Percentiles rank a stretch among this genome's conserved stretches.
Conservation (phyloP, 2,888 invertebrate genomes). For the Ormyrus labotus region DNA sequence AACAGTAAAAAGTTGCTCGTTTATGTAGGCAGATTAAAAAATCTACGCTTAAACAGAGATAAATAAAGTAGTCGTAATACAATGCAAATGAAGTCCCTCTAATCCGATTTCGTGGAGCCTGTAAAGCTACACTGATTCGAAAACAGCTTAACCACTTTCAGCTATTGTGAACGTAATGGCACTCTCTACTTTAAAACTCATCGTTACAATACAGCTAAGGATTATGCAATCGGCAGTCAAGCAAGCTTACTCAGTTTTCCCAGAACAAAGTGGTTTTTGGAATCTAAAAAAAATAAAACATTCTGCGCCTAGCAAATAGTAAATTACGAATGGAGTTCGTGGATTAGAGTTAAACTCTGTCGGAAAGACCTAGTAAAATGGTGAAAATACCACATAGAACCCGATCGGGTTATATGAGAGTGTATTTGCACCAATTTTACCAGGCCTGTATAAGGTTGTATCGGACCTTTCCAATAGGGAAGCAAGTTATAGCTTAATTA, state of each 20-base stretch:
- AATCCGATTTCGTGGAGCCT: conserved; percentile 44
- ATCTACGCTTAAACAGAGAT: conserved; percentile 3
- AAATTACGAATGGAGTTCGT: no score
- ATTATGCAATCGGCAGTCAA: conserved; percentile 43
- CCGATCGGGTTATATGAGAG: no score
- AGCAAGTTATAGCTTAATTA: no score
- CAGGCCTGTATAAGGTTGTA: no score
- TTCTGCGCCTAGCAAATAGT: no score
- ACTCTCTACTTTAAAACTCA: conserved; percentile 38
- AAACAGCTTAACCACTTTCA: conserved; percentile 48
- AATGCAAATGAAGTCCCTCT: conserved; percentile 48
- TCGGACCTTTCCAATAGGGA: no score
- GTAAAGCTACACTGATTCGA: conserved; percentile 42
- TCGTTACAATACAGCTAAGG: conserved; percentile 41
- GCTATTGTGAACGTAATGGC: conserved; percentile 39
- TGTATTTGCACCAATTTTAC: no score
- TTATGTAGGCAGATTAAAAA: neutral
- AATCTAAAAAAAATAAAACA: conserved; percentile 14
- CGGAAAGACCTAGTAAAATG: no score
- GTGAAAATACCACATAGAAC: no score
- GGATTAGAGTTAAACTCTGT: no score
- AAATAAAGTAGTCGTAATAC: conserved; percentile 29
- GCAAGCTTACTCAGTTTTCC: conserved; percentile 34
- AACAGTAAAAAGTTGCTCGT: neutral
- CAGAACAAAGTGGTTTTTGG: conserved; percentile 5